Evolutionary conservation across 2,113 vertebrate species (phyloP), one percentile per base, ranked within the genome.

Genomic region (Indri indri): DNA sequence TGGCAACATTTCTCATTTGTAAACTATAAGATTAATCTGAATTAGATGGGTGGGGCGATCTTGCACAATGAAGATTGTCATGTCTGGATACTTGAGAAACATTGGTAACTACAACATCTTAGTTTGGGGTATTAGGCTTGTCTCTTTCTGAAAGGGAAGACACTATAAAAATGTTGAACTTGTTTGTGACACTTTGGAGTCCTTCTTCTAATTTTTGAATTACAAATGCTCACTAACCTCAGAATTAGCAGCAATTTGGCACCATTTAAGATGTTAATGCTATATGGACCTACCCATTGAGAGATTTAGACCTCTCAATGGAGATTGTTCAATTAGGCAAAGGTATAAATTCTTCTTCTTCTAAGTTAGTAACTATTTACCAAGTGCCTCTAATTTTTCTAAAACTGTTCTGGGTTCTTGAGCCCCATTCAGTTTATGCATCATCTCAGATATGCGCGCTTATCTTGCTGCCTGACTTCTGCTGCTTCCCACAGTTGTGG

Each of bases 1-100:
- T 96, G 89, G 34, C 54, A 74, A 13, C 4, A 34, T 70, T 95
- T 89, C 52, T 87, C 7, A 87, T 92, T 90, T 86, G 73, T 88
- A 82, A 95, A 47, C 65, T 76, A 9, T 73, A 73, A 74, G 25
- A 5, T 87, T 73, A 47, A 37, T 91, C 2, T 91, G n/a, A 27
- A 77, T 10, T 23, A 59, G 34, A 57, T 88, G 77, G 54, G 3
- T 91, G 32, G 34, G 30, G 2, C 6, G 40, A 3, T 76, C 9
- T 22, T 71, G 10, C 6, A 45, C 14, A 6, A 9, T 70, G 66
- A 71, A 17, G 22, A 80, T 63, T 23, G 3, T 66, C 9, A 34
- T 3, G 27, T 70, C 37, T 71, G 65, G 79, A 71, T 32, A 50
- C 65, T 0, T 59, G 65, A 47, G 37, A 93, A 91, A 80, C 10